Conservation (phyloP, 2,888 invertebrate species). For the Eilema depressum region DNA sequence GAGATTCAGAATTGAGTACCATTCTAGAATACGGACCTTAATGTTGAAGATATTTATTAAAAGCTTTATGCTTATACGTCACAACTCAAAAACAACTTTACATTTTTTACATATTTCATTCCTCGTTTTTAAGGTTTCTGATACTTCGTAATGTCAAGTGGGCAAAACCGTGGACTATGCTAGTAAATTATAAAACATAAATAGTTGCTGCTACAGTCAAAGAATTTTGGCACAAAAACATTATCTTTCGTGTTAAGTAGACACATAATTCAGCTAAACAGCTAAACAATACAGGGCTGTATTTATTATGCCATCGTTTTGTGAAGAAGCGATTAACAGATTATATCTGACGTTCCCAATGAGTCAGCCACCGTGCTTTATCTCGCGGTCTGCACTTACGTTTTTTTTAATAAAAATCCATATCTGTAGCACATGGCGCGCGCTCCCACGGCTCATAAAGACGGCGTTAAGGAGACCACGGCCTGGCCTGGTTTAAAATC, state of each 20-base stretch:
- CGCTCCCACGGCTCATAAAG: slow-evolving; percentile 60
- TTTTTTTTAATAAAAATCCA: slow-evolving; percentile 39
- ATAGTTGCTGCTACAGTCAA: too few relatives aligned
- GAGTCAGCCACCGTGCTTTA: slow-evolving; percentile 36
- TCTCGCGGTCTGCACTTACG: slow-evolving; percentile 24
- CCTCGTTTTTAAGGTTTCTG: too few relatives aligned
- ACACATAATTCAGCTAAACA: background rate
- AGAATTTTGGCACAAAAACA: background rate
- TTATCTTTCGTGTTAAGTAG: background rate
- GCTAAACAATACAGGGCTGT: background rate
- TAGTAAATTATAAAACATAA: too few relatives aligned
- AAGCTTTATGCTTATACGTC: too few relatives aligned
- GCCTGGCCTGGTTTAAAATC: slow-evolving; percentile 42
- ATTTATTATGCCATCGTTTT: slow-evolving; percentile 6
- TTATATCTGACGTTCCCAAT: slow-evolving; percentile 29
- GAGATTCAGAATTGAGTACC: too few relatives aligned
- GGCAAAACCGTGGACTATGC: too few relatives aligned
- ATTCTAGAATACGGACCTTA: too few relatives aligned
- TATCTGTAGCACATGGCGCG: slow-evolving; percentile 47
- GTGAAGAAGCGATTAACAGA: slow-evolving; percentile 22
- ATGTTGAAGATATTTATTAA: too few relatives aligned
- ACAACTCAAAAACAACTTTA: too few relatives aligned
- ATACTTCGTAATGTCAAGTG: too few relatives aligned
- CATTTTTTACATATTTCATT: too few relatives aligned
- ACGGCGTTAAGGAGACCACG: slow-evolving; percentile 51